Evolutionary conservation across 2,113 vertebrate species (phyloP).

Genomic region (Fukomys damarensis): DNA sequence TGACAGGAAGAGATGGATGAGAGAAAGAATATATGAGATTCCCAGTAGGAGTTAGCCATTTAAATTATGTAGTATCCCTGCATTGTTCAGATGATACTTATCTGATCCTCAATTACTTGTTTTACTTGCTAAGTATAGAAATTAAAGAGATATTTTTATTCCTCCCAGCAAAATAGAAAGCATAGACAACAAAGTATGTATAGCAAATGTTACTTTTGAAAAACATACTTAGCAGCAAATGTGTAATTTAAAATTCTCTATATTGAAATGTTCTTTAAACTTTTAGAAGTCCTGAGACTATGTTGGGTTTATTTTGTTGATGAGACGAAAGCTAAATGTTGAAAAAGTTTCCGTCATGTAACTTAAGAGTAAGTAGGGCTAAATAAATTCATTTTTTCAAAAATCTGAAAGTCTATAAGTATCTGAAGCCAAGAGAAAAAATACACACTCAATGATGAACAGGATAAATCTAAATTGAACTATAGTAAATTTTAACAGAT

Average conservation of each 20-base stretch:
- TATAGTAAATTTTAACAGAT: background rate
- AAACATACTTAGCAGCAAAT: constrained; percentile 70
- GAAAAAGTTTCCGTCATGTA: constrained; percentile 53
- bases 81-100: constrained; percentile 81
- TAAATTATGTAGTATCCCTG: constrained; percentile 86
- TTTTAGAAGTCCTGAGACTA: constrained; percentile 70
- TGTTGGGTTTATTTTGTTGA: constrained; percentile 72
- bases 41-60: constrained; percentile 80
- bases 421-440: background rate
- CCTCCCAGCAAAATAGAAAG: constrained; percentile 74
- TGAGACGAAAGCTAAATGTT: constrained; percentile 68
- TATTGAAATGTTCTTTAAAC: constrained; percentile 73
- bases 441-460: background rate
- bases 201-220: constrained; percentile 66
- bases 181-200: constrained; percentile 63
- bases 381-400: background rate
- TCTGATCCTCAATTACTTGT: constrained; percentile 81
- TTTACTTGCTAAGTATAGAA: constrained; percentile 84
- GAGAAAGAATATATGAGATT: constrained; percentile 75
- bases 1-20: constrained; percentile 71
- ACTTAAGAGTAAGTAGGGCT: background rate
- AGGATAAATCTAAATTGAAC: background rate
- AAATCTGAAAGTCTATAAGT: background rate
- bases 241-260: constrained; percentile 68
- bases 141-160: constrained; percentile 77